Base-by-base conservation (phyloP, 2,888 invertebrate species). In the Cantharis rustica region DNA sequence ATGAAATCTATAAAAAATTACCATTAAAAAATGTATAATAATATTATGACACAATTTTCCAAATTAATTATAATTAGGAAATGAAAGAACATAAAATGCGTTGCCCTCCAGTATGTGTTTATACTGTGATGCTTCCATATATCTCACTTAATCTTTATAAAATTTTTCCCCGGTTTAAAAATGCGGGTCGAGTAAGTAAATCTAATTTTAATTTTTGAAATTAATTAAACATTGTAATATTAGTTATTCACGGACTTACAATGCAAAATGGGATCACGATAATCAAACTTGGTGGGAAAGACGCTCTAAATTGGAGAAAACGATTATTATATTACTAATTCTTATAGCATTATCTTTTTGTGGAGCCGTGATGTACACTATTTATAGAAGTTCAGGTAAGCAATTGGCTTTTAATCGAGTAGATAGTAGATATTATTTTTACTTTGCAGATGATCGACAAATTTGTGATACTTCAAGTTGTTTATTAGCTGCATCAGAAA, bases 401-500 rank as follows among this genome's bases (percentile, higher is more conserved):
- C 1, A 13, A 20, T 4, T 20, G 7, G 9, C 13, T 66, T 13
- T 66, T 20, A 66, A n/a, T 47, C 7, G 4, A 13, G 5, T 47
- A 10, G 47, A 31, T n/a, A 13, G 5, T 47, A 10, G 47, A 31
- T n/a, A 23, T 10, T 63, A 13, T 20, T n/a, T 20, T 63, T 1
- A n/a, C 47, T 26, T 27, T 16, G 16, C 1, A 72, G 68, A 68
- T 16, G 26, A 13, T 16, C n/a, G 16, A 61, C n/a, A 47, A 15
- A 10, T 13, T 15, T 73, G 76, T 20, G 13, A 16, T 13, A 74
- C 74, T 15, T 47, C 27, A 1, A n/a, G 11, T 84, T 96, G 96
- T 88, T 90, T 96, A 66, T 92, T 93, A 84, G 92, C 94, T 92
- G 93, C 95, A 0, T 91, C 93, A 0, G 90, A 91, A 80, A 88